These are phyloP conservation scores for Harlomillsia oculata DNA, from an alignment of 1,140 invertebrate genomes.

Conservation along the genomic window DNA sequence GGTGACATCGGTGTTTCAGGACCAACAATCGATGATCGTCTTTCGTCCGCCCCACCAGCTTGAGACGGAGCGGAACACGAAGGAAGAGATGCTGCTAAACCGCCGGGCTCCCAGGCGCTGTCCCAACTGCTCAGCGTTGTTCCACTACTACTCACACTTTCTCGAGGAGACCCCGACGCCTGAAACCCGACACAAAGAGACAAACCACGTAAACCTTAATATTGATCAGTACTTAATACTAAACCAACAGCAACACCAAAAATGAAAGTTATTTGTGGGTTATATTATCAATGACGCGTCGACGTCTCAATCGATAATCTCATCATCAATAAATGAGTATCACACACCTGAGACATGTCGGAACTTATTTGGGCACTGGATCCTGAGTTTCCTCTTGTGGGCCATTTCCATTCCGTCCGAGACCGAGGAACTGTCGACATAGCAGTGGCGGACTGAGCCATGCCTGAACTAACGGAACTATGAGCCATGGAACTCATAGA, in stretches of 20 bases:
- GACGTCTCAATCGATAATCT: neutral
- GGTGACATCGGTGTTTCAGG: conserved; percentile 29
- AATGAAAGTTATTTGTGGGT: neutral
- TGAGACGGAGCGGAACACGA: conserved; percentile 22
- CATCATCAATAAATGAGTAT: neutral
- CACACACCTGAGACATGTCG: conserved; percentile 26
- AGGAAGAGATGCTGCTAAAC: conserved; percentile 30
- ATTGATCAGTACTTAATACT: neutral
- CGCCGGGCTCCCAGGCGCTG: conserved; percentile 30
- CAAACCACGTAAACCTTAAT: neutral
- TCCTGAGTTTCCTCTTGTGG: conserved; percentile 27
- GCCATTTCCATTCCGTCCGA: conserved; percentile 34
- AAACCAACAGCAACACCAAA: neutral
- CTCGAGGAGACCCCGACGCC: conserved; percentile 32
- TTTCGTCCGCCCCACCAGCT: conserved; percentile 14
- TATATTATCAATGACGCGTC: neutral
- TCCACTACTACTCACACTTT: conserved; percentile 32
- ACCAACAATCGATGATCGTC: conserved; percentile 19
- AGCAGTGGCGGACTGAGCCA: conserved; percentile 13
- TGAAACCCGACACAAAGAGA: neutral
- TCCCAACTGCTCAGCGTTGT: conserved; percentile 35
- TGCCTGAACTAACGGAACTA: conserved; percentile 18
- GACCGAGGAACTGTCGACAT: conserved; percentile 6
- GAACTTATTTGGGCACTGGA: conserved; percentile 31
- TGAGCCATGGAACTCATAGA: conserved; percentile 11